These are phyloP conservation scores for Tachysurus vachellii DNA, from an alignment of 2,113 vertebrate genomes.

Conservation along the genomic window DNA sequence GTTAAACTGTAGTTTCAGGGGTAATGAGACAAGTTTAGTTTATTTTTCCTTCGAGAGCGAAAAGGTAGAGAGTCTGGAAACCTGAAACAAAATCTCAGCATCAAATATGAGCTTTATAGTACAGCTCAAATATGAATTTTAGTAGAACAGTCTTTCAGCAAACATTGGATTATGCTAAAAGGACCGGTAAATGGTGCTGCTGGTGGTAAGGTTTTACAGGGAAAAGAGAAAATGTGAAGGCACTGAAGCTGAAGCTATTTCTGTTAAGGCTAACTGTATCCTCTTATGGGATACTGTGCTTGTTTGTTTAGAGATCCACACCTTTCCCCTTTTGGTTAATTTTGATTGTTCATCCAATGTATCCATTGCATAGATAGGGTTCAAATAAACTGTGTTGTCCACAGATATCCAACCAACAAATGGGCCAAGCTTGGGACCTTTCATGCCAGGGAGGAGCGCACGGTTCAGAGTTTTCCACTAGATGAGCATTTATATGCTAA, in stretches of 20 bases:
- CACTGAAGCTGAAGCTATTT: not conserved
- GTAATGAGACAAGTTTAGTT: not conserved
- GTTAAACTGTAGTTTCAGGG: not conserved
- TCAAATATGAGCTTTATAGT: not conserved
- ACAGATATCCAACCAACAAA: constrained; percentile 95
- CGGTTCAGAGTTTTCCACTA: constrained; percentile 94
- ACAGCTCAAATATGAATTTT: too few relatives aligned
- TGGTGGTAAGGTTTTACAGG: not conserved
- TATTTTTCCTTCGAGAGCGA: not conserved
- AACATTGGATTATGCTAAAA: not conserved
- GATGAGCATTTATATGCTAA: constrained; percentile 98
- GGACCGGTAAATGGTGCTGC: not conserved
- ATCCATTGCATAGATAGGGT: too few relatives aligned
- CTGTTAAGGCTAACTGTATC: not conserved
- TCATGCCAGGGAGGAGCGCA: constrained; percentile 93
- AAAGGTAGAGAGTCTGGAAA: not conserved
- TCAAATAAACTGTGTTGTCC: too few relatives aligned
- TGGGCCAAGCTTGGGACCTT: constrained; percentile 98
- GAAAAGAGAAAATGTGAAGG: not conserved
- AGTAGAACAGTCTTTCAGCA: too few relatives aligned
- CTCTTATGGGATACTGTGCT: too few relatives aligned
- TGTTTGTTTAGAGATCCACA: not conserved
- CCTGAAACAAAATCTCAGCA: not conserved
- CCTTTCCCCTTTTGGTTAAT: not conserved
- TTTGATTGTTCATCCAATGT: not conserved